A percentile compares a stretch with the other conserved stretches of the same genome.
Evolutionary conservation across 1,140 invertebrate genomes (phyloP).

Genomic region (Microplitis mediator): DNA sequence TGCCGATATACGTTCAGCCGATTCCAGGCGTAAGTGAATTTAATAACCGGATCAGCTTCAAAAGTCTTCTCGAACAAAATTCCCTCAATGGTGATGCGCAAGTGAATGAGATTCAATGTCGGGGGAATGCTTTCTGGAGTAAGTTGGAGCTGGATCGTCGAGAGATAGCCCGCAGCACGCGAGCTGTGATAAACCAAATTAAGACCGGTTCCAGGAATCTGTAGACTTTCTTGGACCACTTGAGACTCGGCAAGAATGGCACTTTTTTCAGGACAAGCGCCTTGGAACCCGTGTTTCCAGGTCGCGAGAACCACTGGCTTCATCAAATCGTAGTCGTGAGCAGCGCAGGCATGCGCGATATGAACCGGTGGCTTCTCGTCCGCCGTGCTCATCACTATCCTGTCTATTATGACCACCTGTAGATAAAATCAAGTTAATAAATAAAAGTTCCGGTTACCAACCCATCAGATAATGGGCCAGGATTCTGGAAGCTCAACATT

Average conservation of each 20-base stretch:
- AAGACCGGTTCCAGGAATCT: slow-evolving; percentile 89
- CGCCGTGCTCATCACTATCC: slow-evolving; percentile 82
- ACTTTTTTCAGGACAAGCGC: slow-evolving; percentile 89
- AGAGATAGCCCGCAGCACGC: slow-evolving; percentile 87
- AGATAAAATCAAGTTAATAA: neutral
- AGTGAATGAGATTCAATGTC: slow-evolving; percentile 82
- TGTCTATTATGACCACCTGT: slow-evolving; percentile 87
- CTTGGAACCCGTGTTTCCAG: slow-evolving; percentile 96
- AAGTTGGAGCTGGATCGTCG: slow-evolving; percentile 91
- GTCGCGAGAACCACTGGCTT: slow-evolving; percentile 93
- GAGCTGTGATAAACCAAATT: slow-evolving; percentile 96
- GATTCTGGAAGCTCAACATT: slow-evolving; percentile 35
- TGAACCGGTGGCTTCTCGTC: slow-evolving; percentile 72
- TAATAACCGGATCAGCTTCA: slow-evolving; percentile 93
- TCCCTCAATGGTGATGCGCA: slow-evolving; percentile 92
- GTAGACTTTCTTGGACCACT: slow-evolving; percentile 91
- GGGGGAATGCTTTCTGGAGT: slow-evolving; percentile 85
- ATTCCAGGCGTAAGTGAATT: slow-evolving; percentile 97
- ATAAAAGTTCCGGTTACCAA: neutral
- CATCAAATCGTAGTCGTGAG: slow-evolving; percentile 92
- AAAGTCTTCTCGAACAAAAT: slow-evolving; percentile 91
- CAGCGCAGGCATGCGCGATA: slow-evolving; percentile 78
- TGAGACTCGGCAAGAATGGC: slow-evolving; percentile 94
- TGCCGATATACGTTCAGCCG: slow-evolving; percentile 95
- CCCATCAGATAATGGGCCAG: neutral